Evolutionary conservation across 2,888 invertebrate genomes (phyloP).

Genomic region (Cordilura impudica): DNA sequence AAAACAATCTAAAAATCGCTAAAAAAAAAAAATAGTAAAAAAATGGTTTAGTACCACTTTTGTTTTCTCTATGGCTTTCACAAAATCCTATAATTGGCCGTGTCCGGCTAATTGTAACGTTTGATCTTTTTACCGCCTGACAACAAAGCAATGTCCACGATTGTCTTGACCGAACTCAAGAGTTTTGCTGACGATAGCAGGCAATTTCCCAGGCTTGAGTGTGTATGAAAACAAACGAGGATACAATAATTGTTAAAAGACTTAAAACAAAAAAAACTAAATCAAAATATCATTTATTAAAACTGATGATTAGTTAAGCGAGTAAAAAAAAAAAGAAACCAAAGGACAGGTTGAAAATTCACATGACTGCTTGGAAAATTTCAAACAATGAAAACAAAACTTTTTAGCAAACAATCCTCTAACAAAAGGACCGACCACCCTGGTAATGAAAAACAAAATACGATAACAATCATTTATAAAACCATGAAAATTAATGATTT

Average conservation of each 20-base stretch:
- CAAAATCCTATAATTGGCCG: conserved; percentile 71
- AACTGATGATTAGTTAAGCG: conserved; percentile 37
- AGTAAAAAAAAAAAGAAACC: background rate
- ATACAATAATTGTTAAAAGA: conserved; percentile 37
- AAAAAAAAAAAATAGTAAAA: too few species aligned
- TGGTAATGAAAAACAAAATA: conserved; percentile 11
- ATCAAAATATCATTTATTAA: conserved; percentile 62
- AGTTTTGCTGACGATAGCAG: conserved; percentile 16
- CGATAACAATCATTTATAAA: conserved; percentile 26
- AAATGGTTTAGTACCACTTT: conserved; percentile 17
- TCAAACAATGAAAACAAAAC: conserved; percentile 8
- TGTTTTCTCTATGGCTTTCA: conserved; percentile 12
- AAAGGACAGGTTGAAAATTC: conserved; percentile 32
- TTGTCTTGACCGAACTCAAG: conserved; percentile 34
- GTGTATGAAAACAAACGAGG: conserved; percentile 32
- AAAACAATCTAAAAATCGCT: conserved; percentile 11
- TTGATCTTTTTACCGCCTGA: conserved; percentile 66
- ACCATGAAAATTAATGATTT: conserved; percentile 54
- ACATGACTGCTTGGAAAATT: conserved; percentile 1
- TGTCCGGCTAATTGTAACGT: conserved; percentile 69
- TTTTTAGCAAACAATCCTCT: conserved; percentile 18
- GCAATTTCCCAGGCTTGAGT: conserved; percentile 49
- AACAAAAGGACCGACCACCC: conserved; percentile 44
- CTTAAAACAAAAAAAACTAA: conserved; percentile 23
- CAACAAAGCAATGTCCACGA: conserved; percentile 36